phyloP scores from a whole-genome alignment of 2,888 invertebrate species.

The Tachina grossa region DNA sequence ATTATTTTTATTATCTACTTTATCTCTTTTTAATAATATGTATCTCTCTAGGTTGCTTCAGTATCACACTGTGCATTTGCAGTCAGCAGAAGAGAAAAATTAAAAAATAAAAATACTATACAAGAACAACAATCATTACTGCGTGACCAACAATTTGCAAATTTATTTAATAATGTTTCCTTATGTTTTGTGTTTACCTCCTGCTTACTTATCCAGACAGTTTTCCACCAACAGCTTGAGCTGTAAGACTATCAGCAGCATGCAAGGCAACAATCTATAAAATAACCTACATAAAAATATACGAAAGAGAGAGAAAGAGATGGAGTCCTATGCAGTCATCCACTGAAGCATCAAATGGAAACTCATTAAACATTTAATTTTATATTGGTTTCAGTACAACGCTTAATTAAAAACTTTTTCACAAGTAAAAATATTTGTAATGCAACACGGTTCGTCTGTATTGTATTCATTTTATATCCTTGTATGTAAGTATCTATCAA shows the following conservation, averaged over 20 bases:
- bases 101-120: neutral
- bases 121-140: conserved; percentile 55
- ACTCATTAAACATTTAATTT: conserved; percentile 72
- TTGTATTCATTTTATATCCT: neutral
- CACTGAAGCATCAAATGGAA: conserved; percentile 65
- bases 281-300: conserved; percentile 29
- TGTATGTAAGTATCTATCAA: neutral
- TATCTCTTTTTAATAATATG: neutral
- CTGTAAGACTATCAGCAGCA: conserved; percentile 26
- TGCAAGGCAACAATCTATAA: neutral
- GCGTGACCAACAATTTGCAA: conserved; percentile 68
- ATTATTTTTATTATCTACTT: no score
- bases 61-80: conserved; percentile 17
- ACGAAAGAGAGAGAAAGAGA: neutral
- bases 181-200: conserved; percentile 45
- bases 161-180: conserved; percentile 63
- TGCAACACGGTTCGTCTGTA: conserved; percentile 52
- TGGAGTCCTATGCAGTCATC: conserved; percentile 25
- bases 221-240: conserved; percentile 21
- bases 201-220: conserved; percentile 21
- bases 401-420: conserved; percentile 71
- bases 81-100: neutral
- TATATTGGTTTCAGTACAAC: conserved; percentile 69
- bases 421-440: conserved; percentile 57
- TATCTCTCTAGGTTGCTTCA: neutral